Evolutionary conservation across 2,797 vertebrate species (phyloP), one percentile per base, ranked within the genome.

Genomic region (Dipus sagitta): DNA sequence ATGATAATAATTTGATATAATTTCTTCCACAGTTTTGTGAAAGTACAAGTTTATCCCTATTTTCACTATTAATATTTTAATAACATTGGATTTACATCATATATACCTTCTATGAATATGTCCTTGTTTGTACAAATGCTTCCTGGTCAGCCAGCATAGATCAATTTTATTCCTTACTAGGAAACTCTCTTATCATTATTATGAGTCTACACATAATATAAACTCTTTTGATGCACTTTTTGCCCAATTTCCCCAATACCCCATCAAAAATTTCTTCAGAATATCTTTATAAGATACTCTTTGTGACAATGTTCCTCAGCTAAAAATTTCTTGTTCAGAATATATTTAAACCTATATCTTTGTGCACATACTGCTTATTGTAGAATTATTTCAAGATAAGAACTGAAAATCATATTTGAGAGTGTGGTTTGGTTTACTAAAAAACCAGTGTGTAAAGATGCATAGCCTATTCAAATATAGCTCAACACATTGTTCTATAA

Each of bases 61-160:
- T 85, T 85, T 90, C 90, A 78, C 28, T 78, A 79, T 74, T 86
- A 79, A 38, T 92, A 91, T 68, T 94, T 90, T 90, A 90, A 72
- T 91, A 86, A 92, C 70, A 87, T 85, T 32, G 28, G 23, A 21
- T 79, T 77, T 86, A 77, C 0, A 21, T 5, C 65, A 82, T 32
- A 26, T 81, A 84, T 77, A 38, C 8, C 28, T 72, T 83, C 42
- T 60, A 70, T 5, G 12, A 93, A 84, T 78, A 58, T 42, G 7
- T 17, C 60, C 47, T 75, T 83, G 21, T 5, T 77, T 91, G 93
- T 30, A 67, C 58, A 93, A 65, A 70, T 47, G 26, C 3, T 93
- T 93, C 18, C 14, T 88, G 67, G 28, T 34, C 13, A 81, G 26
- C 28, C 93, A 75, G 18, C 32, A 38, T 26, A 80, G 5, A 26